These are phyloP conservation scores for Pseudonaja textilis DNA, from an alignment of 2,113 vertebrate species.

Conservation along the genomic window DNA sequence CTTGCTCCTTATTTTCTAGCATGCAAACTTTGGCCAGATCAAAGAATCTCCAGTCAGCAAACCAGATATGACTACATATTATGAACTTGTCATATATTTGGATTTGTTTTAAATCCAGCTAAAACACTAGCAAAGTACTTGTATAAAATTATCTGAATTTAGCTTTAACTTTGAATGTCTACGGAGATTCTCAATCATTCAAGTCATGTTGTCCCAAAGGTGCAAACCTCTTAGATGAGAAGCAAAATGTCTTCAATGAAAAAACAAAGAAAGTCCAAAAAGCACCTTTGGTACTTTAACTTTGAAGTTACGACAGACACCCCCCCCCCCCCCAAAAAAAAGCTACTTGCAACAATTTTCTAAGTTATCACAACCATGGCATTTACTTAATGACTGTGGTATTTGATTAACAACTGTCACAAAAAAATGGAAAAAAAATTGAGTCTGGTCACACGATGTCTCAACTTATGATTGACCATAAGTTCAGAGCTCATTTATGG, in stretches of 20 bases:
- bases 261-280: not conserved
- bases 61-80: not conserved
- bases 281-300: not conserved
- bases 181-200: not conserved
- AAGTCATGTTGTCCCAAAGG: not conserved
- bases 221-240: not conserved
- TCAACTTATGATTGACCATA: not conserved
- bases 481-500: not conserved
- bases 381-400: not conserved
- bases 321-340: not conserved
- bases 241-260: not conserved
- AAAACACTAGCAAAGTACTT: not conserved
- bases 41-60: not conserved
- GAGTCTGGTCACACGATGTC: not conserved
- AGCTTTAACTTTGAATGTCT: not conserved
- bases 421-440: not conserved
- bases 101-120: not conserved
- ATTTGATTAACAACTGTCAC: not conserved
- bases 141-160: not conserved
- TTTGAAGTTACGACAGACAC: not conserved
- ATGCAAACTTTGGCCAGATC: not conserved
- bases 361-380: not conserved
- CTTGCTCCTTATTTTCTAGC: not conserved
- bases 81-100: not conserved
- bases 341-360: not conserved